Base-by-base conservation (phyloP, 2,888 invertebrate species). In the Thysanoteuthis rhombus region DNA sequence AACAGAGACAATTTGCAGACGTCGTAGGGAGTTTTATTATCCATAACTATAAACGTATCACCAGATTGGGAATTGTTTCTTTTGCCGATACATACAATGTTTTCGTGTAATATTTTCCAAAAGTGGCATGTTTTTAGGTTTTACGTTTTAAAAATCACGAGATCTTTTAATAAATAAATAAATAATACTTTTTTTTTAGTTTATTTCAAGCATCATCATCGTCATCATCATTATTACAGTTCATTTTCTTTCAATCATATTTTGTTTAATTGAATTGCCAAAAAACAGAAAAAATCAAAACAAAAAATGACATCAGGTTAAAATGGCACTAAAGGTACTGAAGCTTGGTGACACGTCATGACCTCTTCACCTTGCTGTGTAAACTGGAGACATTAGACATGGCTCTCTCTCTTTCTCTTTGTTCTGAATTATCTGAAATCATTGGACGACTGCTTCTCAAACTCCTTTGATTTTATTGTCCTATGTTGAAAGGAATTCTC, bases 1-100 rank as follows among this genome's bases (percentile, higher is more conserved):
- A 52, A 25, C n/a, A 36, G 36, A 75, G 19, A 75, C 75, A 75
- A 75, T 75, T 75, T n/a, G 19, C 19, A 75, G 75, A 75, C 75
- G 75, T 75, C 75, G n/a, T 75, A 75, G 36, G 75, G 75, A 75
- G n/a, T 75, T 75, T 75, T 75, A 75, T 75, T 75, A 75, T 75
- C 75, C 75, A 75, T n/a, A 75, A 75, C 75, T 75, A 75, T 75
- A n/a, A 75, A 75, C n/a, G 75, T 75, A 75, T 75, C 75, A 75
- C 75, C 75, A 75, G n/a, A 75, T 36, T 75, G n/a, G 75, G n/a
- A 75, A 75, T 36, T 75, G 16, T 75, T 75, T n/a, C n/a, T n/a
- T 5, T 75, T n/a, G 75, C 16, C n/a, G n/a, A 16, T 75, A 36
- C n/a, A n/a, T 16, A n/a, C 8, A 36, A 16, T 12, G 8, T 58